These are phyloP conservation scores for Carollia perspicillata DNA, from an alignment of 2,113 vertebrate species.

Conservation along the genomic window DNA sequence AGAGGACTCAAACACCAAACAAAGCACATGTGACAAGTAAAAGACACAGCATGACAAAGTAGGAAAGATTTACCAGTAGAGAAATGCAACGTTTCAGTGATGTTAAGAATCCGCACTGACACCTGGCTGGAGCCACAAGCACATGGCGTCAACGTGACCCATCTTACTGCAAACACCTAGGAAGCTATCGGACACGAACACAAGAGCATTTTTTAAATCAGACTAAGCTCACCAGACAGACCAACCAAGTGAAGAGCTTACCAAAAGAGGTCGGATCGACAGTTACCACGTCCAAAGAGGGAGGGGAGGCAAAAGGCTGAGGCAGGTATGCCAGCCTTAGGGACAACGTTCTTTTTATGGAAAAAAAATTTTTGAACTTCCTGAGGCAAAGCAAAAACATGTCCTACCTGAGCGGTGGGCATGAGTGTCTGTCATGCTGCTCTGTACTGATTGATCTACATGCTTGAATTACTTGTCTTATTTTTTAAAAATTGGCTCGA, in stretches of 20 bases:
- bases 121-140: not conserved
- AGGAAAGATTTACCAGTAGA: not conserved
- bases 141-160: too few relatives aligned
- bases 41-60: not conserved
- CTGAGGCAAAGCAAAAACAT: too few relatives aligned
- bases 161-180: not conserved
- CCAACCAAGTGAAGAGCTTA: not conserved
- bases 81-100: not conserved
- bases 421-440: accelerated
- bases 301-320: too few relatives aligned
- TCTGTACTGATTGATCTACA: not conserved
- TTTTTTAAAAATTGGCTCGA: not conserved
- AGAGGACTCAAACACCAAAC: not conserved
- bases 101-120: not conserved
- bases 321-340: not conserved
- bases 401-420: accelerated
- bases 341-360: not conserved
- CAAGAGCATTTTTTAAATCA: not conserved
- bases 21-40: not conserved
- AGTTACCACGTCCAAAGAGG: not conserved
- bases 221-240: not conserved
- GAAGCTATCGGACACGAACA: not conserved
- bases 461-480: not conserved
- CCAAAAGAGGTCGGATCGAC: not conserved
- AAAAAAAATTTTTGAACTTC: not conserved